A percentile compares a stretch with the other conserved stretches of the same genome.
phyloP scores from a whole-genome alignment of 1,140 invertebrate species.

The Zaprionus ornatus region DNA sequence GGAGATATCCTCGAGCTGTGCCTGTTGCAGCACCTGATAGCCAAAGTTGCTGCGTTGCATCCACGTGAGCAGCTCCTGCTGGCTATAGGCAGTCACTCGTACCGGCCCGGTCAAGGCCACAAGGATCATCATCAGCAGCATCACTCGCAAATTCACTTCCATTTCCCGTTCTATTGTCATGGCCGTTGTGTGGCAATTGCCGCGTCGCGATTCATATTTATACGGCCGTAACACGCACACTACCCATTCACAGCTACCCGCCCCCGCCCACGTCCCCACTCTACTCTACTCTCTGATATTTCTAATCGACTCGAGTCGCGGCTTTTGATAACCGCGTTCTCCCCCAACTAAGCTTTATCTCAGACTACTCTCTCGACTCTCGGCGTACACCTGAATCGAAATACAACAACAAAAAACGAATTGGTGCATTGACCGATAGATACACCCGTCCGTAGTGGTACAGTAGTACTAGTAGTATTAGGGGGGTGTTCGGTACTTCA shows the following conservation, averaged over 20 bases:
- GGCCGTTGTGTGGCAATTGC: constrained; percentile 36
- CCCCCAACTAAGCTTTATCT: constrained; percentile 31
- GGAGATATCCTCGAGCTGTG: constrained; percentile 4
- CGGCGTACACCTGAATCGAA: not conserved
- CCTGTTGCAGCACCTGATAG: constrained; percentile 60
- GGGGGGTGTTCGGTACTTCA: not conserved
- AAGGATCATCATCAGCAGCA: not conserved
- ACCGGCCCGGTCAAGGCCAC: not conserved
- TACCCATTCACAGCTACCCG: not conserved
- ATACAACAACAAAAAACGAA: constrained; percentile 19
- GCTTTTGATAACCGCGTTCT: constrained; percentile 28
- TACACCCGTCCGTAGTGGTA: constrained; percentile 9
- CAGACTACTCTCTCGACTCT: constrained; percentile 18
- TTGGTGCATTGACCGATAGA: constrained; percentile 50
- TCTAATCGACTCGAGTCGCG: constrained; percentile 37
- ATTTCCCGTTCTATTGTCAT: constrained; percentile 34
- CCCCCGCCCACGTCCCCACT: not conserved
- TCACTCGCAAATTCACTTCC: not conserved
- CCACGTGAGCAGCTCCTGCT: constrained; percentile 53
- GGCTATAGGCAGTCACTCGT: constrained; percentile 25
- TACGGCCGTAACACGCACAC: constrained; percentile 33
- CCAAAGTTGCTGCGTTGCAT: constrained; percentile 66
- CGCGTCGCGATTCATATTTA: constrained; percentile 40
- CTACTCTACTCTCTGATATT: constrained; percentile 13
- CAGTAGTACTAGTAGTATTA: not conserved